phyloP scores from a whole-genome alignment of 1,140 invertebrate genomes.

The Hypothenemus hampei region DNA sequence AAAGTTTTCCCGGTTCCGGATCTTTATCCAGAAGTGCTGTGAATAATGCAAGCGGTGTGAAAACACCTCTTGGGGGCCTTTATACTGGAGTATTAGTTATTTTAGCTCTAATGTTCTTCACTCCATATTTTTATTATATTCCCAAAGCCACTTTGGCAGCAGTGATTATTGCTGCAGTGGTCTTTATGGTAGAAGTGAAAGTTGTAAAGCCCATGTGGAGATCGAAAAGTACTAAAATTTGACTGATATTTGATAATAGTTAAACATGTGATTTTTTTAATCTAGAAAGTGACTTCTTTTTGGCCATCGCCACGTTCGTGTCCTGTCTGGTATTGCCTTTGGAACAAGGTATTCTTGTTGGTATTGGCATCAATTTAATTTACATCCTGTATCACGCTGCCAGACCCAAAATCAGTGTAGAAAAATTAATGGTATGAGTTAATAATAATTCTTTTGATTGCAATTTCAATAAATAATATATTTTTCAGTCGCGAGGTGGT shows the following conservation, averaged over 20 bases:
- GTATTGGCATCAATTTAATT: conserved; percentile 82
- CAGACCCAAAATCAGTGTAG: conserved; percentile 74
- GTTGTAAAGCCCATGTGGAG: conserved; percentile 72
- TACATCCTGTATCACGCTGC: conserved; percentile 88
- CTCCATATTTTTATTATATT: conserved; percentile 78
- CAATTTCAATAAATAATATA: not conserved
- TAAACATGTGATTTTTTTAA: conserved; percentile 27
- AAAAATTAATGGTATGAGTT: conserved; percentile 58
- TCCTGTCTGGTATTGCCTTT: conserved; percentile 75
- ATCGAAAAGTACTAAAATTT: conserved; percentile 61
- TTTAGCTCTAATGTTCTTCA: conserved; percentile 70
- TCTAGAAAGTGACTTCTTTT: conserved; percentile 79
- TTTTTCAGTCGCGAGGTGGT: conserved; percentile 55
- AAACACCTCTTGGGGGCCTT: conserved; percentile 79
- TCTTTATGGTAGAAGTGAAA: conserved; percentile 78
- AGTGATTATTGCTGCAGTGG: conserved; percentile 76
- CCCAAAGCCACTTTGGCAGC: conserved; percentile 73
- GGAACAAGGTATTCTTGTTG: conserved; percentile 85
- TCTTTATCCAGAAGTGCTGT: conserved; percentile 86
- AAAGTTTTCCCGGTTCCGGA: conserved; percentile 78
- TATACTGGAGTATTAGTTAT: conserved; percentile 81
- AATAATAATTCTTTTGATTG: not conserved
- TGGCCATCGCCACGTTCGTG: conserved; percentile 78
- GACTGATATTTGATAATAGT: not conserved
- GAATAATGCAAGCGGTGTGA: conserved; percentile 82